Evolutionary conservation across 2,113 vertebrate species (phyloP).

Genomic region (Cochlearius cochlearius): DNA sequence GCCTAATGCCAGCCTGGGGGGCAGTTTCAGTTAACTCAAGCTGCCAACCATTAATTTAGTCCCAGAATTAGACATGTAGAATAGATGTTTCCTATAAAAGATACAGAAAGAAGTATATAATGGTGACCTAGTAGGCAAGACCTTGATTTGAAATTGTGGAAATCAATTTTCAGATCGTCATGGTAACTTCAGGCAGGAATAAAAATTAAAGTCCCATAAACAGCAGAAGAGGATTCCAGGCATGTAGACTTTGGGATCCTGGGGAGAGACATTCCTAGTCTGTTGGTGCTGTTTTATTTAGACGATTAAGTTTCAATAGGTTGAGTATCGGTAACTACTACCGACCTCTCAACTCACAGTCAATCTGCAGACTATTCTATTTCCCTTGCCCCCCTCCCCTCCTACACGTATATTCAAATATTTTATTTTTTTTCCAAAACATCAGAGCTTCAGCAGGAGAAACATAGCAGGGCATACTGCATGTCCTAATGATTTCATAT

Average conservation of each 20-base stretch:
- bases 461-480: background rate
- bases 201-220: background rate
- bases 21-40: background rate
- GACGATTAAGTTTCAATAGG: background rate
- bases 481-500: background rate
- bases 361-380: background rate
- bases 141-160: background rate
- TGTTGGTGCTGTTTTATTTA: background rate
- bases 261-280: background rate
- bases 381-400: fast-evolving
- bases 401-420: background rate
- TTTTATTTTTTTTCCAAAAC: no score
- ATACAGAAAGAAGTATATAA: background rate
- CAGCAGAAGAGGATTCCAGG: background rate
- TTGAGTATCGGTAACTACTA: background rate
- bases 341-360: background rate
- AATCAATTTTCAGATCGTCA: background rate
- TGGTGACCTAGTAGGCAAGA: background rate
- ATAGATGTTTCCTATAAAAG: background rate
- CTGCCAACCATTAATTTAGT: background rate
- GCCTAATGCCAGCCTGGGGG: fast-evolving
- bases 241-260: background rate
- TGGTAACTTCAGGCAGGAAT: background rate
- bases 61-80: background rate
- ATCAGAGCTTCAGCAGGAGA: background rate